phyloP scores from a whole-genome alignment of 1,140 invertebrate species.

The Drosophila tani region DNA sequence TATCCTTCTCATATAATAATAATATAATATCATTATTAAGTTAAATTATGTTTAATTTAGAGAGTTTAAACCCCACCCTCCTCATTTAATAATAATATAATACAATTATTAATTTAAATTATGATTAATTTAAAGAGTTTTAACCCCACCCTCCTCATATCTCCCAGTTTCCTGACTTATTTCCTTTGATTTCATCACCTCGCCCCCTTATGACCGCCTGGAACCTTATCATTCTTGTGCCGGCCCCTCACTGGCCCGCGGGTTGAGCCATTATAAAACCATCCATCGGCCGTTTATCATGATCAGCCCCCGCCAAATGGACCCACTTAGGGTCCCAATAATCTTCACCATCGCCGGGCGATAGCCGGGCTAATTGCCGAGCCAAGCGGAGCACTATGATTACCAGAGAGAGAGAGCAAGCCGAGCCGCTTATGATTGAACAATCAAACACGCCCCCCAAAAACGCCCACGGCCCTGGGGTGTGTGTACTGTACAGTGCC shows the following conservation, averaged over 20 bases:
- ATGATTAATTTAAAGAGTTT: too few species aligned
- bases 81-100: too few species aligned
- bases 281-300: constrained; percentile 47
- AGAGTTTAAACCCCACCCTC: too few species aligned
- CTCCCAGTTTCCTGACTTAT: too few species aligned
- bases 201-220: not conserved
- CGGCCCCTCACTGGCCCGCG: not conserved
- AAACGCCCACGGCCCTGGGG: constrained; percentile 65
- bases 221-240: constrained; percentile 3
- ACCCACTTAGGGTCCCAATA: constrained; percentile 35
- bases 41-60: too few species aligned
- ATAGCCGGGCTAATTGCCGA: constrained; percentile 49
- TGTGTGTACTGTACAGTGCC: not conserved
- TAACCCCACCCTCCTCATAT: not conserved
- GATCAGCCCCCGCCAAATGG: constrained; percentile 43
- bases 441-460: constrained; percentile 70
- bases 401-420: constrained; percentile 22
- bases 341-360: not conserved
- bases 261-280: constrained; percentile 41
- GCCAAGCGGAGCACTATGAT: constrained; percentile 64
- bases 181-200: constrained; percentile 4
- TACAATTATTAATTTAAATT: too few species aligned
- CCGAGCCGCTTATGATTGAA: constrained; percentile 69
- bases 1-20: not conserved
- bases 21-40: too few species aligned